phyloP scores from a whole-genome alignment of 2,888 invertebrate species.

The Tigriopus californicus region DNA sequence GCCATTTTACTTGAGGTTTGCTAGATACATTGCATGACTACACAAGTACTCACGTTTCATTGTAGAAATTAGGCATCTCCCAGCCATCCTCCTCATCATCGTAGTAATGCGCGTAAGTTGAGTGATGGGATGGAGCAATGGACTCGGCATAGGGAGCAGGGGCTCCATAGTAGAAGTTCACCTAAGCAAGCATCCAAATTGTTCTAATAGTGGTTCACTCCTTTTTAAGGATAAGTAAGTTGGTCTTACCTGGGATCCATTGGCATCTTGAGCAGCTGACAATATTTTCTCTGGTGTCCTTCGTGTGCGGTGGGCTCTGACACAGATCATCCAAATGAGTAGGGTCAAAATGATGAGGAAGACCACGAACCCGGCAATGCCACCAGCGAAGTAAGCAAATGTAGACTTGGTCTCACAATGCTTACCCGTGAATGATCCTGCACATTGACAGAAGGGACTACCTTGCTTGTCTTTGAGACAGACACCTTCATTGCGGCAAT shows the following conservation, averaged over 20 bases:
- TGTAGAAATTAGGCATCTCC: conserved; percentile 91
- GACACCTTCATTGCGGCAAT: conserved; percentile 71
- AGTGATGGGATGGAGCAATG: conserved; percentile 84
- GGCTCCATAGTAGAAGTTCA: conserved; percentile 88
- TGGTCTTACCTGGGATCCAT: conserved; percentile 20
- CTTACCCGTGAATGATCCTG: conserved; percentile 75
- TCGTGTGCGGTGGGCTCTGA: conserved; percentile 25
- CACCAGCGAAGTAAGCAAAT: conserved; percentile 83
- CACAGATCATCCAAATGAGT: conserved; percentile 93
- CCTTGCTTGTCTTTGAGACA: conserved; percentile 47
- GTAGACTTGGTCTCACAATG: conserved; percentile 80
- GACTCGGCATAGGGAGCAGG: conserved; percentile 86
- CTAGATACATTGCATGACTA: conserved; percentile 24
- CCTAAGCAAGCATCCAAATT: too few relatives aligned
- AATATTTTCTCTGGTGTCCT: conserved; percentile 8
- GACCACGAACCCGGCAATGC: conserved; percentile 81
- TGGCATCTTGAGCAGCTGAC: conserved; percentile 18
- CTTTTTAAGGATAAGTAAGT: background rate
- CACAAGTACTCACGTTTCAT: conserved; percentile 31
- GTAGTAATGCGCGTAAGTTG: conserved; percentile 85
- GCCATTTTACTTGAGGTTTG: conserved; percentile 59
- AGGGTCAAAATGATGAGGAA: conserved; percentile 77
- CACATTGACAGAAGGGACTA: conserved; percentile 68
- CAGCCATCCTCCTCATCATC: conserved; percentile 90
- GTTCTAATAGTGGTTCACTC: too few relatives aligned